A percentile compares a stretch with the other conserved stretches of the same genome.
Conservation (phyloP, 35 echinoderm and acorn worm genomes). For the Amphiura filiformis region DNA sequence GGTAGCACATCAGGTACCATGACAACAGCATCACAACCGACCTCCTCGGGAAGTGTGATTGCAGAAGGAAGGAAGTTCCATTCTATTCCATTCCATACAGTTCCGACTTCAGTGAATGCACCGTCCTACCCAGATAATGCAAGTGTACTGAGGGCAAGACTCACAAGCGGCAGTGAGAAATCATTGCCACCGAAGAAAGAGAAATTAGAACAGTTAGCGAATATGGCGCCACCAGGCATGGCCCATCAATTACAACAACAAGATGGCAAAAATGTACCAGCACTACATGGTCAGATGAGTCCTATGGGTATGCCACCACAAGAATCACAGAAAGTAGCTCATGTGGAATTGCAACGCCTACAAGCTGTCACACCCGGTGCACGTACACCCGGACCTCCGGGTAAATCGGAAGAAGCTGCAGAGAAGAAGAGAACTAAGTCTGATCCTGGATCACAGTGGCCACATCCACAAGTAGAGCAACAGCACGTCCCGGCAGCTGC, state of each 20-base stretch:
- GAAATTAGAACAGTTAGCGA: constrained; percentile 16
- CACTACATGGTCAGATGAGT: background rate
- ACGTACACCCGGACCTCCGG: background rate
- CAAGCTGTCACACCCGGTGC: constrained; percentile 6
- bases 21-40: constrained; percentile 6
- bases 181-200: constrained; percentile 46
- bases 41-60: constrained; percentile 5
- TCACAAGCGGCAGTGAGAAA: constrained; percentile 19
- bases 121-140: constrained; percentile 60
- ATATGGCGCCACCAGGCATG: background rate
- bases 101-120: constrained; percentile 76
- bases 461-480: background rate
- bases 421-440: constrained; percentile 21
- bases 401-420: constrained; percentile 10
- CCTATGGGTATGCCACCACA: background rate
- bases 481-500: background rate
- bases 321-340: constrained; percentile 15
- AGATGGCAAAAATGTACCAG: background rate
- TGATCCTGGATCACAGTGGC: constrained; percentile 3
- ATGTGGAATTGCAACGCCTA: constrained; percentile 24
- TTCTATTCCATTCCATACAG: constrained; percentile 12
- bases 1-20: background rate
- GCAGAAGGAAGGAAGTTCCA: constrained; percentile 2
- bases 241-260: background rate
- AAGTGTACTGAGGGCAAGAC: constrained; percentile 74